Base-by-base conservation (phyloP, 2,113 vertebrate species). In the Eptatretus burgeri region DNA sequence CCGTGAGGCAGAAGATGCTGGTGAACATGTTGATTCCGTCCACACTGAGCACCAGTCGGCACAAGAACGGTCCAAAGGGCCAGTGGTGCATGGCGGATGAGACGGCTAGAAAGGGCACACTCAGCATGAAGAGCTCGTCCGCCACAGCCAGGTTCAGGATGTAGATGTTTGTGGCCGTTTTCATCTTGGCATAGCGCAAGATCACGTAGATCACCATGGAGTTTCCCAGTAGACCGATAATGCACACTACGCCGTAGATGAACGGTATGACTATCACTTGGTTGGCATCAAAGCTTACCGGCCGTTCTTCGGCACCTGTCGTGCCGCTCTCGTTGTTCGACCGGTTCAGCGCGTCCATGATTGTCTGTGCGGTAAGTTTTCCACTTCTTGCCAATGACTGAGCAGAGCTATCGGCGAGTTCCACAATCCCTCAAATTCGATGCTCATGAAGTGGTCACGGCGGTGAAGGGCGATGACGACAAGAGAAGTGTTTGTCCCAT, bases 11-110 rank as follows among this genome's bases (percentile, higher is more conserved):
- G 71, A 83, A 86, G 71, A 86, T 80, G 72, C 83, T 86, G 71
- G 83, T 86, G 74, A 86, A 86, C 82, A 86, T 86, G 72, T 86
- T 86, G 74, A 85, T 80, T n/a, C 81, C 83, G 70, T 86, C 83
- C 71, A 85, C 79, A 5, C 83, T 86, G 70, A 86, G 77, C 67
- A 86, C 80, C 66, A 86, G 74, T 60, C 83, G 82, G 70, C 83
- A 86, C 64, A 86, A 77, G 49, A 83, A 74, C 0, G 83, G 78
- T 18, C 83, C 83, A 69, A 86, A 86, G 27, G 83, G 83, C 83
- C 83, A 86, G 75, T 86, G 83, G 69, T 77, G 81, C 66, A 86
- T 77, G 69, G 84, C 64, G 4, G 82, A 82, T 64, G 82, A 83
- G 67, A 82, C 83, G 65, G 84, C 83, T 69, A 86, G 71, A 69